Conservation (phyloP, 2,888 invertebrate species). For the Drosophila nr. medialis region DNA sequence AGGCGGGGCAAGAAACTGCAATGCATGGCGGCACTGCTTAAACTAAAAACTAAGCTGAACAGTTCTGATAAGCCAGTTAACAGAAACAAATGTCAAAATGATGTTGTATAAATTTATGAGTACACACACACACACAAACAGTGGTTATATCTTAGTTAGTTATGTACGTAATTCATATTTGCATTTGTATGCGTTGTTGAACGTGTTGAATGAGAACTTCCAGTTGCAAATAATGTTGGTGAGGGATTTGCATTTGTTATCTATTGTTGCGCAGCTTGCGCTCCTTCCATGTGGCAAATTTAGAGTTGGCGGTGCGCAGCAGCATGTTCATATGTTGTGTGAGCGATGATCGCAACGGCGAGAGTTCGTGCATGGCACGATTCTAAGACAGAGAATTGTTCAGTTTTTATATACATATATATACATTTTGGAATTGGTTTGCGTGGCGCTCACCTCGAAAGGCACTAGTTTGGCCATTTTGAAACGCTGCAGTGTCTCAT, state of each 20-base stretch:
- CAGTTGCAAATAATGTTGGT: slow-evolving; percentile 34
- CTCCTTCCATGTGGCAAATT: slow-evolving; percentile 94
- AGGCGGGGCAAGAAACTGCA: not conserved
- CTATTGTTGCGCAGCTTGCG: slow-evolving; percentile 86
- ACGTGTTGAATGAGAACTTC: slow-evolving; percentile 27
- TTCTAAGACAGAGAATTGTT: slow-evolving; percentile 86
- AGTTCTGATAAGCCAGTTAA: not conserved
- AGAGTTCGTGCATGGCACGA: slow-evolving; percentile 91
- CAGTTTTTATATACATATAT: not conserved
- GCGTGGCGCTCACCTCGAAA: slow-evolving; percentile 88
- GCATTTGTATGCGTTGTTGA: slow-evolving; percentile 42
- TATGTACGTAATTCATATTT: slow-evolving; percentile 34
- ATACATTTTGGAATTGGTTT: not conserved
- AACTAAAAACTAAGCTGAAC: not conserved
- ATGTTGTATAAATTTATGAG: slow-evolving; percentile 38
- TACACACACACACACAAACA: slow-evolving; percentile 36
- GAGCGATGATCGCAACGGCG: slow-evolving; percentile 91
- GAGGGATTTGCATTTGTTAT: slow-evolving; percentile 71
- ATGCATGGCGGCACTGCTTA: not conserved
- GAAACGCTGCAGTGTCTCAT: slow-evolving; percentile 94
- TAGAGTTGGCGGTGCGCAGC: slow-evolving; percentile 93
- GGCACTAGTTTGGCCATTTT: slow-evolving; percentile 93
- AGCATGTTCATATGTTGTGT: slow-evolving; percentile 95
- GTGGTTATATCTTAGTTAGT: slow-evolving; percentile 34
- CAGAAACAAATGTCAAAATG: slow-evolving; percentile 3